These are phyloP conservation scores for Hemitrygon akajei DNA, from an alignment of 2,797 vertebrate genomes.

Conservation along the genomic window DNA sequence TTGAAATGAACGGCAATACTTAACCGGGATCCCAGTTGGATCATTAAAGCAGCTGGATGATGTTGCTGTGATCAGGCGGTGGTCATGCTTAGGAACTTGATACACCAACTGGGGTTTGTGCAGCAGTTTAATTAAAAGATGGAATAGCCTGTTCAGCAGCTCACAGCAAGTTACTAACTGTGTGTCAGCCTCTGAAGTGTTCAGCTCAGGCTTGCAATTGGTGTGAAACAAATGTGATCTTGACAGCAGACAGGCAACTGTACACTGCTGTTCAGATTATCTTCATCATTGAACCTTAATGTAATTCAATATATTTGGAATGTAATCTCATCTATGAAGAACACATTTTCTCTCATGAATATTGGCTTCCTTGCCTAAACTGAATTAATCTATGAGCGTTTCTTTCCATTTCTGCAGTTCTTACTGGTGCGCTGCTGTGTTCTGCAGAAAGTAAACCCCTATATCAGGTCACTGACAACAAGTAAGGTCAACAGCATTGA, in stretches of 20 bases:
- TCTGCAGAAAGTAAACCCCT: not conserved
- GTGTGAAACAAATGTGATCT: not conserved
- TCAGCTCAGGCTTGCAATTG: not conserved
- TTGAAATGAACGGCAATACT: not conserved
- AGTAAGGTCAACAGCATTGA: not conserved
- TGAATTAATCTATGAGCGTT: not conserved
- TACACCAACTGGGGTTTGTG: not conserved
- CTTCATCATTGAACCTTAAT: not conserved
- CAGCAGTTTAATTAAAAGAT: not conserved
- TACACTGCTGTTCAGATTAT: not conserved
- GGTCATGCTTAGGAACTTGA: too few relatives aligned
- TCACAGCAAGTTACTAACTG: not conserved
- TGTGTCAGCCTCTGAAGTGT: not conserved
- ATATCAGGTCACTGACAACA: not conserved
- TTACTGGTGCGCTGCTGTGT: not conserved
- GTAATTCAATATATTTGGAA: not conserved
- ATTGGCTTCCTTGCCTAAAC: constrained; percentile 11
- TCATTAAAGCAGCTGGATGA: not conserved
- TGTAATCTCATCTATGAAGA: not conserved
- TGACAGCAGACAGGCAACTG: not conserved
- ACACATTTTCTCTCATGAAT: not conserved
- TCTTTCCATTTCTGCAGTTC: not conserved
- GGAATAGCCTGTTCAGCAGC: not conserved
- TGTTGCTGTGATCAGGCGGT: not conserved
- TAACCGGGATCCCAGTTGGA: not conserved